Base-by-base conservation (phyloP, 2,797 vertebrate species). In the Crotalus adamanteus region DNA sequence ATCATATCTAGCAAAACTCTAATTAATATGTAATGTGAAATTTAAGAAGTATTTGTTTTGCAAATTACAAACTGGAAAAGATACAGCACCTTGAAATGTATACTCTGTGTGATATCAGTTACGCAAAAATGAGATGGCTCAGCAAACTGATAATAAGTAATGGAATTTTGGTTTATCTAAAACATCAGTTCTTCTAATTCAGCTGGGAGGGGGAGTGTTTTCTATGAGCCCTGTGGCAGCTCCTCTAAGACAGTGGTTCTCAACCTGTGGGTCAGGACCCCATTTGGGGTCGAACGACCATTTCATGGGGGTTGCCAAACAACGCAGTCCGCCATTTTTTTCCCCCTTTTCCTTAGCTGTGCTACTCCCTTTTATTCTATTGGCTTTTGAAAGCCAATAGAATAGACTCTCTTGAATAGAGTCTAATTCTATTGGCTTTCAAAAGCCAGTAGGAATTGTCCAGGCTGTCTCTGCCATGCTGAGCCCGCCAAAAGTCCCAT, bases 31-130 rank as follows among this genome's bases (percentile, higher is more conserved):
- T 59, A 93, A 73, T 25, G 61, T 94, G 73, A 0, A 47, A 90
- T 61, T 95, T 92, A 94, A 69, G 91, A 93, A 87, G 88, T n/a
- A 87, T 94, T 94, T 87, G 57, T 92, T 92, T 93, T 93, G 13
- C 37, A 92, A 88, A 86, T 89, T 87, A 0, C 18, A 85, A 85
- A 91, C 92, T 90, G 92, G 91, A n/a, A 12, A 87, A 89, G 59
- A 42, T 0, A 0, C 26, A 55, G 22, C 92, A 37, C 2, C 73
- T 83, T 92, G 91, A 86, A 91, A 85, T 92, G 31, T 65, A 69
- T 20, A 60, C 59, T 42, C 53, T 47, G 87, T 69, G 3, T 69
- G 53, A 91, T 69, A 87, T 85, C 65, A 90, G 16, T 59, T 91
- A 87, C 61, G 86, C 37, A 93, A 92, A 55, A 6, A 78, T 51